Evolutionary conservation across 2,888 invertebrate genomes (phyloP).

Genomic region (Drosophila pegasa): DNA sequence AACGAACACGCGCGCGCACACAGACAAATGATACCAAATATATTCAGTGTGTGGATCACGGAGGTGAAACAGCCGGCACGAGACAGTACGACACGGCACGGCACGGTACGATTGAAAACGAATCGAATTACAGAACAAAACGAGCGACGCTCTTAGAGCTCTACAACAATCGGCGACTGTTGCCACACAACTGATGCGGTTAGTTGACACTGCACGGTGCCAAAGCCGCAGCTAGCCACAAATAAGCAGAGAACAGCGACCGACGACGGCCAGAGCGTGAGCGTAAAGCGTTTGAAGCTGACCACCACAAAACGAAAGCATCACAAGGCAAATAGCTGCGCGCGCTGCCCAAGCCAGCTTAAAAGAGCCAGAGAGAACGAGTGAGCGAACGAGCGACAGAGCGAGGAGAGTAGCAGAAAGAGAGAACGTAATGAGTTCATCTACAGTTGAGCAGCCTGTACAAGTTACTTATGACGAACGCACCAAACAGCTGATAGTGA

Average conservation of each 20-base stretch:
- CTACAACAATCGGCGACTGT: slow-evolving; percentile 67
- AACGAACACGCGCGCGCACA: slow-evolving; percentile 62
- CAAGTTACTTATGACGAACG: slow-evolving; percentile 5
- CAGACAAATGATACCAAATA: neutral
- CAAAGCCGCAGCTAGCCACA: slow-evolving; percentile 34
- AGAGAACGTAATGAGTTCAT: neutral
- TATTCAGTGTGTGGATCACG: slow-evolving; percentile 3
- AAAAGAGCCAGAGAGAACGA: neutral
- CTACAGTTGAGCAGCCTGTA: slow-evolving; percentile 30
- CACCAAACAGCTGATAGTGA: slow-evolving; percentile 34
- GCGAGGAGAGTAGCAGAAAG: neutral
- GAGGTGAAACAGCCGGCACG: slow-evolving; percentile 4
- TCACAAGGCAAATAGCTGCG: slow-evolving; percentile 37
- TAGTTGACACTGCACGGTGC: slow-evolving; percentile 36
- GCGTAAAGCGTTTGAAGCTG: slow-evolving; percentile 36
- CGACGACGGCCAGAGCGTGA: slow-evolving; percentile 14
- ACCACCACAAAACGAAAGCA: slow-evolving; percentile 42
- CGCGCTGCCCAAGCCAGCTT: slow-evolving; percentile 35
- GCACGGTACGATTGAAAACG: slow-evolving; percentile 8
- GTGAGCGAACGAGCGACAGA: neutral
- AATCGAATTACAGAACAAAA: slow-evolving; percentile 24
- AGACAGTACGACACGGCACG: slow-evolving; percentile 8
- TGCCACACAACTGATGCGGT: slow-evolving; percentile 71
- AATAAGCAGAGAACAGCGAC: slow-evolving; percentile 13
- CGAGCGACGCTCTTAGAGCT: slow-evolving; percentile 37